These are phyloP conservation scores for Mus caroli DNA, from an alignment of 2,797 vertebrate species.

Conservation along the genomic window DNA sequence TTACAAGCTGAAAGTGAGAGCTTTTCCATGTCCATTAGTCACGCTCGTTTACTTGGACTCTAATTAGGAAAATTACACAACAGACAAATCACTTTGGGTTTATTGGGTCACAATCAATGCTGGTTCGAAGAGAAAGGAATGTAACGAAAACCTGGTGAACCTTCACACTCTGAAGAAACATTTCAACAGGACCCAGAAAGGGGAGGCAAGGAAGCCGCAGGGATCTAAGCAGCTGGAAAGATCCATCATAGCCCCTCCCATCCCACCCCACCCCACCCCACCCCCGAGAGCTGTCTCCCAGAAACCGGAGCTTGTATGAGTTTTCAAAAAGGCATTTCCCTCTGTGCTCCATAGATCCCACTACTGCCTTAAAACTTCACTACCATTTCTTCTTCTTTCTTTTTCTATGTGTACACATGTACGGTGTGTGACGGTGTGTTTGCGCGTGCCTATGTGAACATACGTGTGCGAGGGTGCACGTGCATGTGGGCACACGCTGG, in stretches of 20 bases:
- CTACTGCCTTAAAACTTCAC: background rate
- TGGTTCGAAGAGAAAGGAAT: background rate
- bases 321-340: background rate
- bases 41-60: background rate
- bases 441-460: background rate
- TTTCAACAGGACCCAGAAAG: background rate
- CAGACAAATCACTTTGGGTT: background rate
- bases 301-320: background rate
- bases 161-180: background rate
- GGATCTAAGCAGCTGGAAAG: background rate
- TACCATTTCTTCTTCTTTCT: background rate
- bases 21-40: background rate
- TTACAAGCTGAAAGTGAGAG: background rate
- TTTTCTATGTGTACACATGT: background rate
- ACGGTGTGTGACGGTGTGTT: too few relatives aligned
- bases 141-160: background rate
- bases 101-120: background rate
- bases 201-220: background rate
- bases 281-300: background rate
- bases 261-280: too few relatives aligned
- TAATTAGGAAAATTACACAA: background rate
- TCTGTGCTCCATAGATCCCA: constrained; percentile 3
- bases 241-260: background rate
- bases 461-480: background rate
- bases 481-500: too few relatives aligned